Conservation (phyloP, 2,113 vertebrate genomes). For the Girardinichthys multiradiatus region DNA sequence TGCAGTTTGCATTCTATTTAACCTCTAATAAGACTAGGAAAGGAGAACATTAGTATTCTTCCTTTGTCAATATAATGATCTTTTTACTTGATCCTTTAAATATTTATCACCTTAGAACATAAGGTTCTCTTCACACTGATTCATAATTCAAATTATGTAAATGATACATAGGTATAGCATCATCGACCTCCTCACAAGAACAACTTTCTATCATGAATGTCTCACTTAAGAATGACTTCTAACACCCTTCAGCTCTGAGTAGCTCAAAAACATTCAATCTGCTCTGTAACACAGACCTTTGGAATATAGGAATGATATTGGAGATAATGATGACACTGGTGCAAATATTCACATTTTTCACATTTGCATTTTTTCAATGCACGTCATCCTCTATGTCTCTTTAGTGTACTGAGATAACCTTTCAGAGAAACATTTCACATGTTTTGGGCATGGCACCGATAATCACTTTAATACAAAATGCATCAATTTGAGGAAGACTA, state of each 20-base stretch:
- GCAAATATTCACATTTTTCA: not conserved
- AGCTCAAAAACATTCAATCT: constrained; percentile 64
- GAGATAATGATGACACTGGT: not conserved
- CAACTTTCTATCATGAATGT: constrained; percentile 72
- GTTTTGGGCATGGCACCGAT: not conserved
- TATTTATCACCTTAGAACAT: constrained; percentile 83
- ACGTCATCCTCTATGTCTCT: not conserved
- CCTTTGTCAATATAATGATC: constrained; percentile 84
- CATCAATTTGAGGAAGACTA: not conserved
- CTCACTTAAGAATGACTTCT: constrained; percentile 71
- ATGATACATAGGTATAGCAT: constrained; percentile 82
- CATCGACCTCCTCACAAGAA: constrained; percentile 59
- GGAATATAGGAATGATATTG: not conserved
- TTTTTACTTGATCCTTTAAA: constrained; percentile 83
- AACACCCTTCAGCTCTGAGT: constrained; percentile 55
- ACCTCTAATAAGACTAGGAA: constrained; percentile 81
- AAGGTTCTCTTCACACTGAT: constrained; percentile 79
- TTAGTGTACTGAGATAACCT: not conserved
- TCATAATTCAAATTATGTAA: constrained; percentile 86
- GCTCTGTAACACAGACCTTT: constrained; percentile 18
- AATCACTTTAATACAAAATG: not conserved
- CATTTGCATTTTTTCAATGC: not conserved
- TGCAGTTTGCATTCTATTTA: constrained; percentile 83
- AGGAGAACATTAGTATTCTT: constrained; percentile 83
- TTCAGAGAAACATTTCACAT: not conserved